Evolutionary conservation across 2,888 invertebrate species (phyloP), one percentile per base, ranked within the genome.

Genomic region (Brenthis ino): DNA sequence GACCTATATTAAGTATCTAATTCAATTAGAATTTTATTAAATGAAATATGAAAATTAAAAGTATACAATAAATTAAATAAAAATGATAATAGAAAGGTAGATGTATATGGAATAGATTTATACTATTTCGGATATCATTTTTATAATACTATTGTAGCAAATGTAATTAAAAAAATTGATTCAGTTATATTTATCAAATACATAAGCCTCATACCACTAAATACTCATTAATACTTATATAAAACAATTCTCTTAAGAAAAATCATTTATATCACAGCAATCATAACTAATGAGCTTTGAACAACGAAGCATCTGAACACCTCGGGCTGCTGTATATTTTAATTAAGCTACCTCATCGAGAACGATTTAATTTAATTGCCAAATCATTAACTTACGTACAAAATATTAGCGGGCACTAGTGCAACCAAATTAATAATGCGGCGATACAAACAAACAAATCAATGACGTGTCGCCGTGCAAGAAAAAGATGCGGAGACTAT

Each of bases 321-420:
- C 85, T 85, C 85, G 83, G 73, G 84, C 74, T 73, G 72, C 85
- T 82, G 85, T 89, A 84, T 85, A 88, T 90, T 88, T 90, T 89
- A 89, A 91, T 91, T 89, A 86, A 87, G 90, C 91, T 89, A 89
- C 91, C 88, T 88, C 88, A 88, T 87, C 85, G 86, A 82, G 87
- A 89, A 89, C 87, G 87, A 86, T 91, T 92, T 91, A 93, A 91
- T 91, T 92, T 92, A 93, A 93, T 91, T 91, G 91, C 88, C 89
- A 89, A 91, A 93, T 90, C 92, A 90, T 93, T 92, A 92, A 91
- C 87, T 89, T 89, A 91, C 91, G 89, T 85, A 90, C 89, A 87
- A 88, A 89, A 87, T 91, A 91, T 91, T 91, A 91, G 88, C 86
- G 86, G 81, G 82, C 86, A 86, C 87, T 89, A 89, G 88, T 85